Evolutionary conservation across 2,797 vertebrate genomes (phyloP).

Genomic region (Ptychadena robeensis): DNA sequence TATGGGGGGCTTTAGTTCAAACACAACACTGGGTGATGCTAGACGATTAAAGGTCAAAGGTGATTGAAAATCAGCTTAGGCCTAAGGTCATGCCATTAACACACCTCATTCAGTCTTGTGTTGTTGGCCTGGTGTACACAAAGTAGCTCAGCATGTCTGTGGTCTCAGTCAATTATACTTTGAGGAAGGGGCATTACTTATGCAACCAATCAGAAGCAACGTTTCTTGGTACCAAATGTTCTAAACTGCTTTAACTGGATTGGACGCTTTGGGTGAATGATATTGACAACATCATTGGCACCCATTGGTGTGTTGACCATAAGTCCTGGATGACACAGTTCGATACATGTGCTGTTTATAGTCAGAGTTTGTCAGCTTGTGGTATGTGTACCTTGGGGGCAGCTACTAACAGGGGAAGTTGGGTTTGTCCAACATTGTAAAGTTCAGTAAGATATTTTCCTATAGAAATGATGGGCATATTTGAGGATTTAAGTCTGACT

Average conservation of each 20-base stretch:
- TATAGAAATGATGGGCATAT: not conserved
- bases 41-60: not conserved
- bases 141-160: not conserved
- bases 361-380: not conserved
- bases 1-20: too few species aligned
- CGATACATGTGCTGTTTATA: too few species aligned
- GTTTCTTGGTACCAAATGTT: not conserved
- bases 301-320: not conserved
- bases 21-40: too few species aligned
- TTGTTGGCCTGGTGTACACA: not conserved
- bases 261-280: not conserved
- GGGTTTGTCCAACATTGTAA: not conserved
- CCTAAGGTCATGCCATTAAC: not conserved
- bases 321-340: too few species aligned
- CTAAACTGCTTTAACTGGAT: too few species aligned
- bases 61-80: not conserved
- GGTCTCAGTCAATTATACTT: not conserved
- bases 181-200: not conserved
- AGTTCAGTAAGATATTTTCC: not conserved
- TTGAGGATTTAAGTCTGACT: too few species aligned
- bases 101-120: not conserved
- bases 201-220: not conserved
- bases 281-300: not conserved
- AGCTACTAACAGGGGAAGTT: not conserved
- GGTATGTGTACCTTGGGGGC: not conserved